Evolutionary conservation across 2,888 invertebrate genomes (phyloP).

Genomic region (Fragum sueziense): DNA sequence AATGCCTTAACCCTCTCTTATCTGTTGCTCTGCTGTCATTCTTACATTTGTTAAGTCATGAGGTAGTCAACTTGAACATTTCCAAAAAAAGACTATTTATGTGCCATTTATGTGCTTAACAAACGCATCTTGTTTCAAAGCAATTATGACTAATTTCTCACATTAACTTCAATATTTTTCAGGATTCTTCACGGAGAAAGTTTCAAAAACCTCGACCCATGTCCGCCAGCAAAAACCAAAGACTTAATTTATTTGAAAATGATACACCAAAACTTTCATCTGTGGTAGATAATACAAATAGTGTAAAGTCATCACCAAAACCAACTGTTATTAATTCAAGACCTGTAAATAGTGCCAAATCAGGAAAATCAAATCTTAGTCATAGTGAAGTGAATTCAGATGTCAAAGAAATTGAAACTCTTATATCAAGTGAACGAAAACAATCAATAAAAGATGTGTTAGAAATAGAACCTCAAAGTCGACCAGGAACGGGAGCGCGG

Average conservation of each 20-base stretch:
- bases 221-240: slow-evolving; percentile 58
- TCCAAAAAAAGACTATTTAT: too few relatives aligned
- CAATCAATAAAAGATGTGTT: slow-evolving; percentile 66
- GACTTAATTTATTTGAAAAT: slow-evolving; percentile 59
- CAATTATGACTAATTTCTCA: too few relatives aligned
- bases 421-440: slow-evolving; percentile 51
- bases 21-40: too few relatives aligned
- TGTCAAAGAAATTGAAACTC: slow-evolving; percentile 57
- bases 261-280: slow-evolving; percentile 51
- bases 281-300: slow-evolving; percentile 36
- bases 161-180: too few relatives aligned
- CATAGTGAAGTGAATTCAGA: slow-evolving; percentile 27
- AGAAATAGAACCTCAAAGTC: slow-evolving; percentile 53
- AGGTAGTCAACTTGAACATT: too few relatives aligned
- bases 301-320: slow-evolving; percentile 36
- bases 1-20: too few relatives aligned
- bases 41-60: too few relatives aligned
- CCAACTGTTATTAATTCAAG: slow-evolving; percentile 45
- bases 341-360: slow-evolving; percentile 29
- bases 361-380: slow-evolving; percentile 4
- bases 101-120: too few relatives aligned
- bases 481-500: slow-evolving; percentile 34
- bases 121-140: too few relatives aligned
- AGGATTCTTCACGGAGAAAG: slow-evolving; percentile 64
- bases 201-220: slow-evolving; percentile 64